Evolutionary conservation across 1,140 invertebrate genomes (phyloP).

Genomic region (Neodiprion fabricii): DNA sequence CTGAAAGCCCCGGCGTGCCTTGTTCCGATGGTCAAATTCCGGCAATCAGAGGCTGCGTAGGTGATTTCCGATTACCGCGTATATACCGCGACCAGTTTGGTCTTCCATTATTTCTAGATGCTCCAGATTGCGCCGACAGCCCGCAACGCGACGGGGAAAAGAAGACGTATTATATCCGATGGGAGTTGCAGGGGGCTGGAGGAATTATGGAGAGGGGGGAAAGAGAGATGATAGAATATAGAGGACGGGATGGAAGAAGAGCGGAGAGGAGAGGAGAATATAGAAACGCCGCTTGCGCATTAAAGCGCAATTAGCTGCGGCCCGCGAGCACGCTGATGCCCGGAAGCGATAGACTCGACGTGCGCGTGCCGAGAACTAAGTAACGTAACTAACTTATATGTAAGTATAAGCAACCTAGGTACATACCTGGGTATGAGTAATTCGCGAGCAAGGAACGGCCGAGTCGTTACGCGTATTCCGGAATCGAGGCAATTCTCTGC

Average conservation of each 20-base stretch:
- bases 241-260: background rate
- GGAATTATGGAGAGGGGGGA: background rate
- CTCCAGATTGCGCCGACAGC: background rate
- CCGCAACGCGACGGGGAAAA: background rate
- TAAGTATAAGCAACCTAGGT: background rate
- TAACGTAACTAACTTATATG: slow-evolving; percentile 3
- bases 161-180: background rate
- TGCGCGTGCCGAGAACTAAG: slow-evolving; percentile 9
- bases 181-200: background rate
- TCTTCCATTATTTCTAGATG: background rate
- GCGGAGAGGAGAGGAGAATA: slow-evolving; percentile 16
- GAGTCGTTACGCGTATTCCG: no score
- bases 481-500: no score
- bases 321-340: slow-evolving; percentile 59
- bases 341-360: slow-evolving; percentile 54
- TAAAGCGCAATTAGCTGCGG: slow-evolving; percentile 60
- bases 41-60: no score
- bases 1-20: no score
- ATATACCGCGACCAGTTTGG: no score
- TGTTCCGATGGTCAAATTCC: no score
- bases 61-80: no score
- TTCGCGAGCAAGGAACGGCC: no score
- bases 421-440: background rate
- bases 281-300: slow-evolving; percentile 54
- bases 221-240: background rate